Evolutionary conservation across 1,140 invertebrate species (phyloP), one percentile per base, ranked within the genome.

Genomic region (Drosophila truncata): DNA sequence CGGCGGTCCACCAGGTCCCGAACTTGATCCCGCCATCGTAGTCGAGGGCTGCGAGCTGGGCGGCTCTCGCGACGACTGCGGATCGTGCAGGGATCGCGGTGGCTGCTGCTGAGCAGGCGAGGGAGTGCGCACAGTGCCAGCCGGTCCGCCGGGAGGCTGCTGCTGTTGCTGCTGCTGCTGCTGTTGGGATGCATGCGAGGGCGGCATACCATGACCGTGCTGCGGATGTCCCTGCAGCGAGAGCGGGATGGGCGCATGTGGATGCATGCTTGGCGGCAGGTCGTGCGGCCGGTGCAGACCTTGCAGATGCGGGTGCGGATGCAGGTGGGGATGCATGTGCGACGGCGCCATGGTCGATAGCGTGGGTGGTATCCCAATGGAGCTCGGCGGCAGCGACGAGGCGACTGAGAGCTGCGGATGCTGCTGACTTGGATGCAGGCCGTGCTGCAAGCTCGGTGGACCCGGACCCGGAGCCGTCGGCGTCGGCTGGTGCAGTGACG

Each of bases 81-180:
- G 78, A 54, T 87, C 91, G 62, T 92, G 91, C 49, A 92, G 27
- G 31, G 80, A 87, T 11, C 85, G 67, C 2, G 82, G 88, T 14
- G 87, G 82, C 49, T 83, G 91, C 66, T 92, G 91, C 66, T 92
- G 91, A 7, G 92, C 91, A 11, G 91, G 91, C 27, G 92, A 93
- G 25, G 91, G 91, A 8, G 87, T 92, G 5, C 91, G 85, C 58
- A 91, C 33, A 79, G 94, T 25, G 84, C 93, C 44, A 80, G 92
- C 69, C 82, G 94, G 78, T 91, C 93, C 91, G 91, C 93, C 49
- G 78, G 93, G 42, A 92, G 93, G 61, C 91, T 93, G 9, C 14
- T 58, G 78, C 57, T 55, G 78, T 57, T 86, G 94, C 65, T 64
- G 61, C 50, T 57, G 70, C 18, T 77, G 83, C 54, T 78, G 58